Evolutionary conservation across 2,888 invertebrate genomes (phyloP).

Genomic region (Himalopsyche japonica): DNA sequence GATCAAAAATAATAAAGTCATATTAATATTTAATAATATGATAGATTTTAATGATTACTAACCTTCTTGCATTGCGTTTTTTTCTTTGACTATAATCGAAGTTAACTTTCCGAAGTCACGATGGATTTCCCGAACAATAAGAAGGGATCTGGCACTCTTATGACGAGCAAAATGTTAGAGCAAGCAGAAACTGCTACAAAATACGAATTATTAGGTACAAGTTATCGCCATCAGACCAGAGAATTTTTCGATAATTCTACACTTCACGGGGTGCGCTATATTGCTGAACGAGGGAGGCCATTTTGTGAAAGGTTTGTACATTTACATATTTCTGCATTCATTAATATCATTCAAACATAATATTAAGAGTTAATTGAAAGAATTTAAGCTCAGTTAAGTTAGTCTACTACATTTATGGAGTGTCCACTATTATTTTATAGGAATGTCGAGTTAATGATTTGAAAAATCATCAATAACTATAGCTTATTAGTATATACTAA

Average conservation of each 20-base stretch:
- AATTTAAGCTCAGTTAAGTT: too few relatives aligned
- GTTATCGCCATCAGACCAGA: conserved; percentile 70
- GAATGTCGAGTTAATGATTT: too few relatives aligned
- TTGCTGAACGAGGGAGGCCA: conserved; percentile 74
- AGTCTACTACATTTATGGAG: too few relatives aligned
- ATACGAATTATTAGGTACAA: conserved; percentile 59
- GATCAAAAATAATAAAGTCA: too few relatives aligned
- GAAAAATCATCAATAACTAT: too few relatives aligned
- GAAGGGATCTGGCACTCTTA: not conserved
- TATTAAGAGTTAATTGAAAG: too few relatives aligned
- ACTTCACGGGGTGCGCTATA: conserved; percentile 77
- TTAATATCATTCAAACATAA: not conserved
- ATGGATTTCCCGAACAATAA: not conserved
- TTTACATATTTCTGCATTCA: not conserved
- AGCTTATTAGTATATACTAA: too few relatives aligned
- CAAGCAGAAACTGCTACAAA: not conserved
- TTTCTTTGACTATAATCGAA: too few relatives aligned
- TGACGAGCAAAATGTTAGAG: not conserved
- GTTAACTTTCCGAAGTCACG: not conserved
- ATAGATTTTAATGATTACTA: too few relatives aligned
- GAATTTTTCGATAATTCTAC: conserved; percentile 78
- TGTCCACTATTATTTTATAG: too few relatives aligned
- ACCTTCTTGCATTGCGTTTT: too few relatives aligned
- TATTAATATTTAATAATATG: too few relatives aligned
- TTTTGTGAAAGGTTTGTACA: conserved; percentile 72